A percentile compares a stretch with the other conserved stretches of the same genome.
phyloP scores from a whole-genome alignment of 2,797 vertebrate species.

The Onychomys torridus region DNA sequence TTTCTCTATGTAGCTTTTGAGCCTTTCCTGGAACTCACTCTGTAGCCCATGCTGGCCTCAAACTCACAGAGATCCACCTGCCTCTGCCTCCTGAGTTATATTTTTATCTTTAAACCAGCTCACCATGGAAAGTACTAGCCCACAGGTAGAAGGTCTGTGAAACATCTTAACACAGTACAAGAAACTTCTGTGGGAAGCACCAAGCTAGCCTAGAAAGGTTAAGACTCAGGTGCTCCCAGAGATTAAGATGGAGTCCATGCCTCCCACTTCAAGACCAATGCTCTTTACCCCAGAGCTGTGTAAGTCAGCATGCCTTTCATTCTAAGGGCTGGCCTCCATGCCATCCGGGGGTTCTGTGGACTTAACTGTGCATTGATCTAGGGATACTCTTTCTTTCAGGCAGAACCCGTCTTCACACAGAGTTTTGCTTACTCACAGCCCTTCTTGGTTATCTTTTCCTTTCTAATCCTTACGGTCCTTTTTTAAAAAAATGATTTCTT shows the following conservation, averaged over 20 bases:
- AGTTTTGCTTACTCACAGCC: background rate
- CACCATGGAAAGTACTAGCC: background rate
- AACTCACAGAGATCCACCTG: too few relatives aligned
- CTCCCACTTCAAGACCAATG: background rate
- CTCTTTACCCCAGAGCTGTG: background rate
- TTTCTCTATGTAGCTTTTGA: too few relatives aligned
- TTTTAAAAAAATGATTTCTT: background rate
- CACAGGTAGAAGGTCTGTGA: background rate
- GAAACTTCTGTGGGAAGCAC: background rate
- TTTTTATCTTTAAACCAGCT: slow-evolving; percentile 26
- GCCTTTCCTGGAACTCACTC: too few relatives aligned
- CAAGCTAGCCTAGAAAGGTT: background rate
- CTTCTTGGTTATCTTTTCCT: background rate
- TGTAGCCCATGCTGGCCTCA: too few relatives aligned
- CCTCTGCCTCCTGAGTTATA: background rate
- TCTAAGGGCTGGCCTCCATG: background rate
- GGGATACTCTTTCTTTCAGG: background rate
- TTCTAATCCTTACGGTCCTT: background rate
- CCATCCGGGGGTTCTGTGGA: too few relatives aligned
- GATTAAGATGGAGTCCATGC: background rate
- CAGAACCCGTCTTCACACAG: background rate
- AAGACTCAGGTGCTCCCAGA: background rate
- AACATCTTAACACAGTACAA: background rate
- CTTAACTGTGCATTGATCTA: accelerated
- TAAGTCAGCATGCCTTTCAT: background rate